Evolutionary conservation across 2,113 vertebrate genomes (phyloP).

Genomic region (Podarcis raffonei): DNA sequence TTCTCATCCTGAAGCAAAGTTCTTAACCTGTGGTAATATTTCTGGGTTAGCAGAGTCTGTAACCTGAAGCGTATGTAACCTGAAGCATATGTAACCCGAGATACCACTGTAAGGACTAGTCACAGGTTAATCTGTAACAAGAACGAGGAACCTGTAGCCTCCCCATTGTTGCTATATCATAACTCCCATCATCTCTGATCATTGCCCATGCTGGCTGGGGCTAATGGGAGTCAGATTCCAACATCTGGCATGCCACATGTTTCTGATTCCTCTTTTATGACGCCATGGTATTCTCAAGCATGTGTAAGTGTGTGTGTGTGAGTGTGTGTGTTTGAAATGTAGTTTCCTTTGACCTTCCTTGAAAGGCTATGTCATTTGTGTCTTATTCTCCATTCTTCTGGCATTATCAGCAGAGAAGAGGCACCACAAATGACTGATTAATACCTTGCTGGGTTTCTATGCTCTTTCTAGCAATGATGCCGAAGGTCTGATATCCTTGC

Average conservation of each 20-base stretch:
- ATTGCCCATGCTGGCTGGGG: too few species aligned
- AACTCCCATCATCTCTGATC: too few species aligned
- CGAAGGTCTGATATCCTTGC: neutral
- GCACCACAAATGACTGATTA: neutral
- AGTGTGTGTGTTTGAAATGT: neutral
- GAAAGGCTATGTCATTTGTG: neutral
- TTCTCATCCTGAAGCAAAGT: too few species aligned
- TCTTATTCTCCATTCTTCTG: neutral
- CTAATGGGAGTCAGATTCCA: too few species aligned
- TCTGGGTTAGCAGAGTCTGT: too few species aligned
- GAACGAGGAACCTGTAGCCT: too few species aligned
- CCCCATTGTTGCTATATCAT: too few species aligned
- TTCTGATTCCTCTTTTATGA: neutral
- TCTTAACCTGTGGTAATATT: too few species aligned
- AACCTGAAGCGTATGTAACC: too few species aligned
- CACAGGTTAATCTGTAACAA: neutral
- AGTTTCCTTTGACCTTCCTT: neutral
- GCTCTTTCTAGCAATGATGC: constrained; percentile 18
- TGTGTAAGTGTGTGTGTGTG: too few species aligned
- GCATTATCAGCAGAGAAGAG: neutral
- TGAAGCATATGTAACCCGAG: too few species aligned
- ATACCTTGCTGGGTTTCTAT: neutral
- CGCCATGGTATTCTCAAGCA: neutral
- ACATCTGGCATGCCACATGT: too few species aligned
- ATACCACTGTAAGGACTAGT: neutral